phyloP scores from a whole-genome alignment of 2,888 invertebrate genomes.

The Pachydiplax longipennis region DNA sequence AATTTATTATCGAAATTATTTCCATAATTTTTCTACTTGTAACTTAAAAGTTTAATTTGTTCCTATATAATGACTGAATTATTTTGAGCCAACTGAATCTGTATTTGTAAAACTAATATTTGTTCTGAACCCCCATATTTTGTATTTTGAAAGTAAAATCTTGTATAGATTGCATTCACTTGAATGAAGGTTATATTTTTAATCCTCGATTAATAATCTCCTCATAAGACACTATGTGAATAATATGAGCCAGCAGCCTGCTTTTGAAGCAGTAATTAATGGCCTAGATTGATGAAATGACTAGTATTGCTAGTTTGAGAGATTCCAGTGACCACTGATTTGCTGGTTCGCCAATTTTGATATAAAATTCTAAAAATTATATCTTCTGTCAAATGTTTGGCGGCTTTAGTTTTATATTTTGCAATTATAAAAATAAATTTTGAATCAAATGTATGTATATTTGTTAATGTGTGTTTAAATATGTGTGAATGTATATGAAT shows the following conservation, averaged over 20 bases:
- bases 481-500: conserved; percentile 16
- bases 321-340: background rate
- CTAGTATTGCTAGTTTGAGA: conserved; percentile 1
- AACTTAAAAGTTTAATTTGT: background rate
- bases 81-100: background rate
- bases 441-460: background rate
- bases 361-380: background rate
- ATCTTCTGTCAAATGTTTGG: background rate
- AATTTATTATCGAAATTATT: background rate
- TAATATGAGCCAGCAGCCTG: background rate
- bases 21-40: background rate
- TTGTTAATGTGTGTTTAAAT: conserved; percentile 36
- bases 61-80: background rate
- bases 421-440: conserved; percentile 8
- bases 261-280: conserved; percentile 13
- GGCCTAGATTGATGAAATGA: background rate
- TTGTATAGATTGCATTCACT: background rate
- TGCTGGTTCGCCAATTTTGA: background rate
- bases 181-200: background rate
- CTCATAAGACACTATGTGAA: background rate
- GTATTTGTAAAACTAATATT: no score
- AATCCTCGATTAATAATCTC: background rate
- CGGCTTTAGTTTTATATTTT: background rate
- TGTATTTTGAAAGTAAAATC: background rate
- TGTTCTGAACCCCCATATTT: background rate